phyloP scores from a whole-genome alignment of 30 jellyfish, hydroid and myxozoan genomes.

The Aurelia coerulea region DNA sequence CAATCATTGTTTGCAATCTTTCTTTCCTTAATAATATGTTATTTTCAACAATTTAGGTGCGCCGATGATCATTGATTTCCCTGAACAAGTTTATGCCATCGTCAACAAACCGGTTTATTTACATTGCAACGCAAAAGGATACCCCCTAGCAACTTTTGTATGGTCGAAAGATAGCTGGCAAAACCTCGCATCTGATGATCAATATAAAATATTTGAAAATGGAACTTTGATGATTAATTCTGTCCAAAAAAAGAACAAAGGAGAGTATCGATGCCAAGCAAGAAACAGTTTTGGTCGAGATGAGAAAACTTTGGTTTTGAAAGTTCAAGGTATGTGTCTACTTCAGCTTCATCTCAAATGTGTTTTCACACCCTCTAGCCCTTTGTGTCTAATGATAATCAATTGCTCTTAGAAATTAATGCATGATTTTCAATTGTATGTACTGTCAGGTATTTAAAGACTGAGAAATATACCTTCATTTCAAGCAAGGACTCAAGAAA shows the following conservation, averaged over 20 bases:
- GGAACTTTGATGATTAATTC: conserved; percentile 75
- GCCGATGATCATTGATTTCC: conserved; percentile 75
- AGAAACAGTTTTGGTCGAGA: conserved; percentile 59
- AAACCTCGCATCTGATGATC: conserved; percentile 29
- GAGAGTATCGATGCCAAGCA: conserved; percentile 77
- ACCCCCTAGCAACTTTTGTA: conserved; percentile 58
- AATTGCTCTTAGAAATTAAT: no score
- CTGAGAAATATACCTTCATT: no score
- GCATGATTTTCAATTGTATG: no score
- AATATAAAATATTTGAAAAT: conserved; percentile 54
- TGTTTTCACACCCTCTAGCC: neutral
- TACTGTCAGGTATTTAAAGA: no score
- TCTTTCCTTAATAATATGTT: no score
- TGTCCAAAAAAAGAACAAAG: conserved; percentile 64
- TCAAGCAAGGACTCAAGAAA: no score
- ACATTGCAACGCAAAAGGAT: conserved; percentile 89
- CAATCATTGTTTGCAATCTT: no score
- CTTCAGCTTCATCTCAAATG: neutral
- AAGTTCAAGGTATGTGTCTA: conserved; percentile 59
- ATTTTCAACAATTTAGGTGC: conserved; percentile 51
- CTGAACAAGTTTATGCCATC: conserved; percentile 48
- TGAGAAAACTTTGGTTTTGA: conserved; percentile 41
- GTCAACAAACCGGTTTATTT: conserved; percentile 51
- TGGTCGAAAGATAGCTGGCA: conserved; percentile 84
- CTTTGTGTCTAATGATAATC: no score